Base-by-base conservation (phyloP, 2,113 vertebrate species). In the Loxodonta africana region DNA sequence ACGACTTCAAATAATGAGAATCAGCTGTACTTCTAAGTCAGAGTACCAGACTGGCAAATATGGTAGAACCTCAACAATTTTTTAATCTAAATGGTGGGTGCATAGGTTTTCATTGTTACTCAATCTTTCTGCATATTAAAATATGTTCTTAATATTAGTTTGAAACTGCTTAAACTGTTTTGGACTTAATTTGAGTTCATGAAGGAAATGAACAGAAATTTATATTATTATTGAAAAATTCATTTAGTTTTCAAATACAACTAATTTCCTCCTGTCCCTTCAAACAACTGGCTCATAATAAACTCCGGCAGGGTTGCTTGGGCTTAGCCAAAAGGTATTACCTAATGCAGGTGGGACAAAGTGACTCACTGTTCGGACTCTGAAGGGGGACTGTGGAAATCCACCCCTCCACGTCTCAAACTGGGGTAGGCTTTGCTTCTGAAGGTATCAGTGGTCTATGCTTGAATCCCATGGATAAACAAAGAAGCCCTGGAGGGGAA, bases 181-280 rank as follows among this genome's bases (percentile, higher is more conserved):
- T 83, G 26, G 63, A 81, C 46, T 44, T 76, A 89, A 95, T 18
- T 41, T 21, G 25, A 90, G 26, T 77, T 88, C 71, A 71, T 15
- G 25, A 95, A 90, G 30, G 60, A 80, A 92, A 95, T 62, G 33
- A 82, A 85, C 88, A 96, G 63, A 83, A 81, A 73, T 73, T 71
- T 0, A 44, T 1, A 95, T 41, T n/a, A 20, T 20, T 62, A 81
- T 33, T 71, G 5, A 63, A 81, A 91, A 94, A 81, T 25, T 30
- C 46, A 71, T 74, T 86, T 89, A 53, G 51, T 20, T 88, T 96
- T 69, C 62, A 95, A 90, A 95, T 37, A 63, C 4, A 88, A 93
- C 25, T 46, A 44, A 71, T 37, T 53, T 90, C 12, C 73, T 4
- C 20, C 33, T 26, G 11, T 73, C 20, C 14, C 41, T 53, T 91